A percentile compares a stretch with the other conserved stretches of the same genome.
phyloP scores from a whole-genome alignment of 2,113 vertebrate genomes.

The Chaetorhynchus papuensis region DNA sequence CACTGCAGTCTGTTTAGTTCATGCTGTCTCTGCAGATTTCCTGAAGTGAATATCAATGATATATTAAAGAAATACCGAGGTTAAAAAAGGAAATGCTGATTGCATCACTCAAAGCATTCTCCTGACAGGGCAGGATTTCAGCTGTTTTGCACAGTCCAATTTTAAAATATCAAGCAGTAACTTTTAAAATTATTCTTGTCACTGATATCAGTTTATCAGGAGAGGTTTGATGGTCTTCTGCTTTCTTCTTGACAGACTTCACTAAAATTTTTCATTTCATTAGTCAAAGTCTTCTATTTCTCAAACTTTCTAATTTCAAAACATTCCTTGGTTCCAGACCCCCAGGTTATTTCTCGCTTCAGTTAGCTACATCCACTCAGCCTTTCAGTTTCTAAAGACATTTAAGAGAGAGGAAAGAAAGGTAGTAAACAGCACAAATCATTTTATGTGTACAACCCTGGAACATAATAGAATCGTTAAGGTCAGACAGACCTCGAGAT shows the following conservation, averaged over 20 bases:
- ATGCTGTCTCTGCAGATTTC: not conserved
- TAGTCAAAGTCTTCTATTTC: not conserved
- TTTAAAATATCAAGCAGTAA: not conserved
- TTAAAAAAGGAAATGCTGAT: not conserved
- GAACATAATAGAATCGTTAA: not conserved
- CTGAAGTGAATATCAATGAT: not conserved
- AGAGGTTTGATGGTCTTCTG: not conserved
- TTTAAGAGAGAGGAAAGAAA: not conserved
- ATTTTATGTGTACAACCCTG: not conserved
- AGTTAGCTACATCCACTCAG: not conserved
- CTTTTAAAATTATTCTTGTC: not conserved
- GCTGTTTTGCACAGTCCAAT: not conserved
- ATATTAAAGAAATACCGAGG: not conserved
- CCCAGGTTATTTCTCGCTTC: not conserved
- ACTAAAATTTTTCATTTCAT: not conserved
- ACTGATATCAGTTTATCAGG: not conserved
- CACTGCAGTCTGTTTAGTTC: not conserved
- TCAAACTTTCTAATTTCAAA: not conserved
- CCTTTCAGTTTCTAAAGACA: not conserved
- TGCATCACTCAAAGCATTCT: not conserved
- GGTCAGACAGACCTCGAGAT: not conserved
- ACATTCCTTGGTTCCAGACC: accelerated
- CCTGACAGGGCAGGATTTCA: not conserved
- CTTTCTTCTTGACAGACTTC: not conserved
- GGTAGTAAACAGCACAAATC: not conserved